A percentile compares a stretch with the other conserved stretches of the same genome.
These are phyloP conservation scores for Tychaedon coryphoeus DNA, from an alignment of 2,113 vertebrate genomes.

Conservation along the genomic window DNA sequence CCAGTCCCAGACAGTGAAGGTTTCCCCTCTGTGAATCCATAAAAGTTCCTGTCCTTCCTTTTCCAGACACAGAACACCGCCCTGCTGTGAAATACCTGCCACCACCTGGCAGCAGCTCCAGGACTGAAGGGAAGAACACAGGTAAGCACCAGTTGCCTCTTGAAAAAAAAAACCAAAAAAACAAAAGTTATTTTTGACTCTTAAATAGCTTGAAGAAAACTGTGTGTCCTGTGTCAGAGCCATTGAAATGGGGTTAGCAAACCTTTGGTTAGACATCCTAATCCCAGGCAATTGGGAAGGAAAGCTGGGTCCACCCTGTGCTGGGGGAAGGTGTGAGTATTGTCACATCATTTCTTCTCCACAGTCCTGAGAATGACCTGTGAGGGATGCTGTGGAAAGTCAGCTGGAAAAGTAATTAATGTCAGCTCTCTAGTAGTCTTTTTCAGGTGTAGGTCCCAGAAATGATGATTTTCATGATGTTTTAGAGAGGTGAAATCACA, in stretches of 20 bases:
- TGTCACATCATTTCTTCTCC: neutral
- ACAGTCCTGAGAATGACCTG: neutral
- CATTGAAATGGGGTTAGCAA: neutral
- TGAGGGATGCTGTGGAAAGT: neutral
- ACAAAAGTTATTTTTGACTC: neutral
- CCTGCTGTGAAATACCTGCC: slow-evolving; percentile 59
- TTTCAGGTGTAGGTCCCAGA: neutral
- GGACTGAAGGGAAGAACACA: neutral
- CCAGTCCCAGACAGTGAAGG: neutral
- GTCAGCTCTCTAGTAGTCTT: neutral
- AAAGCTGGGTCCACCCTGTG: neutral
- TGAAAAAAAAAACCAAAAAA: neutral
- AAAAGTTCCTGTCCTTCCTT: neutral
- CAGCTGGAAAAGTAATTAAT: neutral
- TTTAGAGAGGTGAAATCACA: neutral
- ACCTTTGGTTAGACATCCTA: neutral
- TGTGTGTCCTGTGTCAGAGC: neutral
- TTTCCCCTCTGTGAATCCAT: neutral
- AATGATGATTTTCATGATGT: neutral
- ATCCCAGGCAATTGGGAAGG: neutral
- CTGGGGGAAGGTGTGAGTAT: neutral
- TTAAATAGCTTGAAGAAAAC: neutral
- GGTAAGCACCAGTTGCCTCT: neutral
- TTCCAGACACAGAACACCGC: slow-evolving; percentile 54
- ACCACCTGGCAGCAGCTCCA: neutral